Evolutionary conservation across 2,888 invertebrate species (phyloP).

Genomic region (Eupithecia pulchellata): DNA sequence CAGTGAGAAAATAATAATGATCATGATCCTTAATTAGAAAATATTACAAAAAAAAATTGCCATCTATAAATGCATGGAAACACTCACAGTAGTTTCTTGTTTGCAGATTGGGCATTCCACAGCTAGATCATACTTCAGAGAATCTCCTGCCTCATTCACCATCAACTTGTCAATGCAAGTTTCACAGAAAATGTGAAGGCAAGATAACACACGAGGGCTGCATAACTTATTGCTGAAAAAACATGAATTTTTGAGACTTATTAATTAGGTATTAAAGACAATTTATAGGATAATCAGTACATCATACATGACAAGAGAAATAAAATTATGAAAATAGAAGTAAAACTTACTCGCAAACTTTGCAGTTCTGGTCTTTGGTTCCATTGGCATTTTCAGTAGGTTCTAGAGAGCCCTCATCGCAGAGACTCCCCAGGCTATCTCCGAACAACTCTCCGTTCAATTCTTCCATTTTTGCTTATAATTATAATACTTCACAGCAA

Average conservation of each 20-base stretch:
- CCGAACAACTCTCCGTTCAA: constrained; percentile 83
- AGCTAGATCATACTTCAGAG: constrained; percentile 86
- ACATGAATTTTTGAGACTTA: too few species aligned
- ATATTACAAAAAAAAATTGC: background rate
- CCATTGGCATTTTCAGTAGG: constrained; percentile 79
- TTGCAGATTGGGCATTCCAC: constrained; percentile 93
- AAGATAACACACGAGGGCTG: constrained; percentile 94
- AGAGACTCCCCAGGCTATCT: constrained; percentile 79
- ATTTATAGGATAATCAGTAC: background rate
- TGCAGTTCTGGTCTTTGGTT: constrained; percentile 87
- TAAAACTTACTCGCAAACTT: constrained; percentile 86
- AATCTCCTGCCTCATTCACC: constrained; percentile 89
- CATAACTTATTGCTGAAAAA: constrained; percentile 88
- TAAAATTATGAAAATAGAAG: too few species aligned
- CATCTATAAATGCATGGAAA: constrained; percentile 1
- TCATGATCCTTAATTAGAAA: background rate
- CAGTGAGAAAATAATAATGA: background rate
- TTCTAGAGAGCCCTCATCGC: constrained; percentile 82
- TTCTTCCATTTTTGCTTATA: constrained; percentile 87
- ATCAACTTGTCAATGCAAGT: constrained; percentile 93
- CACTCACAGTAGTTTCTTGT: constrained; percentile 91
- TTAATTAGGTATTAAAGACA: background rate
- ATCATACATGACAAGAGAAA: background rate
- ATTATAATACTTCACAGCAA: constrained; percentile 78
- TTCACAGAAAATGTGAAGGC: constrained; percentile 98